Conservation (phyloP, 2,888 invertebrate genomes). For the Fragum fragum region DNA sequence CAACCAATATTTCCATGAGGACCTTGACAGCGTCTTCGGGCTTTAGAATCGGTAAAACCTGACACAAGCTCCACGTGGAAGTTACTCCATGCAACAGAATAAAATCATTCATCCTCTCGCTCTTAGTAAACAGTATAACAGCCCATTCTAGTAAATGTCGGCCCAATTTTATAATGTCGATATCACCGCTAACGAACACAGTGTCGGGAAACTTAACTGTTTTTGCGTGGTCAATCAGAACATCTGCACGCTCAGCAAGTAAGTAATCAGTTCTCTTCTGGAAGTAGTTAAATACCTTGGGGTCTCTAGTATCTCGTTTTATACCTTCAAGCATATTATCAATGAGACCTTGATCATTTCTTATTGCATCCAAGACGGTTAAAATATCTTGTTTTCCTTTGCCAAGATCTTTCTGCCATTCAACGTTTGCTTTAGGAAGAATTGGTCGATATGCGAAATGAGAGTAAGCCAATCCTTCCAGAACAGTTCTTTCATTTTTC, state of each 20-base stretch:
- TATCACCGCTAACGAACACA: slow-evolving; percentile 12
- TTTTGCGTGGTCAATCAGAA: slow-evolving; percentile 39
- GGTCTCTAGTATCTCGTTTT: slow-evolving; percentile 32
- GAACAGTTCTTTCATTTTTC: slow-evolving; percentile 33
- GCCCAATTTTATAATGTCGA: slow-evolving; percentile 22
- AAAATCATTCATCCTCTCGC: slow-evolving; percentile 54
- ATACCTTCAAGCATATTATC: slow-evolving; percentile 34
- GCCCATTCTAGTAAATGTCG: slow-evolving; percentile 39
- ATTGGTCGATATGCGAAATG: slow-evolving; percentile 56
- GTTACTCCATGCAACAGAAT: slow-evolving; percentile 66
- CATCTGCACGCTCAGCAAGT: slow-evolving; percentile 38
- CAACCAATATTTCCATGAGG: slow-evolving; percentile 41
- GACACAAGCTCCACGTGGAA: slow-evolving; percentile 48
- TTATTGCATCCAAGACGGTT: slow-evolving; percentile 31
- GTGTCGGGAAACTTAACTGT: slow-evolving; percentile 40
- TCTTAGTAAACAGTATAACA: slow-evolving; percentile 38
- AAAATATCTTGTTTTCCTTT: slow-evolving; percentile 33
- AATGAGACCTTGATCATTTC: slow-evolving; percentile 25
- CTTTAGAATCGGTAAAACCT: slow-evolving; percentile 45
- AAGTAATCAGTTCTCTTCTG: slow-evolving; percentile 46
- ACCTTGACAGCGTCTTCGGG: slow-evolving; percentile 44
- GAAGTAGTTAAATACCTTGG: slow-evolving; percentile 42
- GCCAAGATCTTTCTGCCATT: slow-evolving; percentile 37
- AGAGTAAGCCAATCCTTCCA: slow-evolving; percentile 63
- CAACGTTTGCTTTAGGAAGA: slow-evolving; percentile 3